Evolutionary conservation across 2,113 vertebrate species (phyloP).

Genomic region (Tympanuchus pallidicinctus): DNA sequence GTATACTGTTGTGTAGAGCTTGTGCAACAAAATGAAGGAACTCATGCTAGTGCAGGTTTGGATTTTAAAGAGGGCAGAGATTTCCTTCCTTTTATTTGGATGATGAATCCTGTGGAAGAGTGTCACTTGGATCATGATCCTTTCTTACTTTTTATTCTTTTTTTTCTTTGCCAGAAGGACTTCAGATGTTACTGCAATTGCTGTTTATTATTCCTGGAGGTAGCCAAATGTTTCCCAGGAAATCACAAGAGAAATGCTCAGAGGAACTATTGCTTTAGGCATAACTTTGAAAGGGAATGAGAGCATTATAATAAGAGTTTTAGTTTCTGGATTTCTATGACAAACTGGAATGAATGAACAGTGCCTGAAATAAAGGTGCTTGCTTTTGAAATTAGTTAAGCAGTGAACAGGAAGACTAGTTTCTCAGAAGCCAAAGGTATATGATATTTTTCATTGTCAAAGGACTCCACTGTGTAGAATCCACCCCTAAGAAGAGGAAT

Average conservation of each 20-base stretch:
- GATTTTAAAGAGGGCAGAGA: background rate
- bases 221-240: background rate
- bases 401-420: background rate
- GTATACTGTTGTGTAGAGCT: background rate
- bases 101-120: background rate
- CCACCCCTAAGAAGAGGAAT: background rate
- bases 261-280: background rate
- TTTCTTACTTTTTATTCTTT: background rate
- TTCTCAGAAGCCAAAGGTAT: background rate
- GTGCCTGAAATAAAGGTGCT: accelerated
- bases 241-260: background rate
- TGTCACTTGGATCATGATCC: background rate
- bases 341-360: background rate
- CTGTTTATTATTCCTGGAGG: background rate
- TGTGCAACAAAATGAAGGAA: background rate
- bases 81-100: background rate
- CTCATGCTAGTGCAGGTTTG: background rate
- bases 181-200: background rate
- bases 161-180: background rate
- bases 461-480: background rate
- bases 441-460: background rate
- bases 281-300: background rate
- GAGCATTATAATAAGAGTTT: accelerated
- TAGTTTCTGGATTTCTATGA: background rate
- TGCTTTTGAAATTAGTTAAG: background rate